These are phyloP conservation scores for Antechinus stuartii DNA, from an alignment of 2,113 vertebrate species.

Conservation along the genomic window DNA sequence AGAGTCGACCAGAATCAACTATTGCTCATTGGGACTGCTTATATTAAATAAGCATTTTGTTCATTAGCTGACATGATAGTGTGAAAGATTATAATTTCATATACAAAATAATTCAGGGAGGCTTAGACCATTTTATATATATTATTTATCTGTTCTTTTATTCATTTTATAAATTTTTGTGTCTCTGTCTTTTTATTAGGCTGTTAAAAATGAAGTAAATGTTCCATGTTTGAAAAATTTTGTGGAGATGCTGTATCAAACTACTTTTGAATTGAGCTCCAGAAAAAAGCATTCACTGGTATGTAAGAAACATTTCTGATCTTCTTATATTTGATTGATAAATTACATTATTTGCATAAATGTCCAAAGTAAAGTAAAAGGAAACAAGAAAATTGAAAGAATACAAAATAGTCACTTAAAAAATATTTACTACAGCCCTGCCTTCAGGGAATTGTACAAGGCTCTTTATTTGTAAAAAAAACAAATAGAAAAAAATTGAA, in stretches of 20 bases:
- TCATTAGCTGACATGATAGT: neutral
- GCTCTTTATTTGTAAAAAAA: neutral
- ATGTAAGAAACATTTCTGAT: conserved; percentile 81
- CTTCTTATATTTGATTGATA: conserved; percentile 48
- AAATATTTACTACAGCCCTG: neutral
- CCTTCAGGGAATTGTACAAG: neutral
- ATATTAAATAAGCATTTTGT: neutral
- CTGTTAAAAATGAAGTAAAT: conserved; percentile 99
- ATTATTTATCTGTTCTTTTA: conserved; percentile 33
- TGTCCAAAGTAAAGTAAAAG: conserved; percentile 46
- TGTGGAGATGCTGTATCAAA: conserved; percentile 99
- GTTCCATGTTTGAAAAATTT: conserved; percentile 99
- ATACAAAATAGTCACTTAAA: neutral
- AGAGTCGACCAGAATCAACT: neutral
- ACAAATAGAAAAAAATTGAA: neutral
- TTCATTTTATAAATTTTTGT: conserved; percentile 58
- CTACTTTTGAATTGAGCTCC: conserved; percentile 98
- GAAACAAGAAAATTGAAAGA: conserved; percentile 14
- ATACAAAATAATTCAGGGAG: neutral
- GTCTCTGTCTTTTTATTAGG: conserved; percentile 84
- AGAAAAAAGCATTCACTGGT: conserved; percentile 99
- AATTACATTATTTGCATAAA: conserved; percentile 43
- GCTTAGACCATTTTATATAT: neutral
- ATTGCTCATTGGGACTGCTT: neutral
- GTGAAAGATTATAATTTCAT: neutral